phyloP scores from a whole-genome alignment of 1,140 invertebrate species.

The Harlomillsia oculata region DNA sequence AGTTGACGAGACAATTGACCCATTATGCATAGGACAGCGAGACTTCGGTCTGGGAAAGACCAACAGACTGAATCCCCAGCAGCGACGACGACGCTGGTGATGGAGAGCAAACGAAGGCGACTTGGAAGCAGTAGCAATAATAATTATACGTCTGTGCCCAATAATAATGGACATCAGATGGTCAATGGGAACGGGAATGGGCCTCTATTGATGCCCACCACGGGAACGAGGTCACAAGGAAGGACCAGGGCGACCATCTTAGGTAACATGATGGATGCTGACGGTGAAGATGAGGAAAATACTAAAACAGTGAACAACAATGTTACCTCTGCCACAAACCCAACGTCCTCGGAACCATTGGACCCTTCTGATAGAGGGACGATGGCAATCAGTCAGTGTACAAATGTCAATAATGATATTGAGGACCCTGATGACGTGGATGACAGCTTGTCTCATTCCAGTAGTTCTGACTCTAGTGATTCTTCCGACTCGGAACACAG shows the following conservation, averaged over 20 bases:
- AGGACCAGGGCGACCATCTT: too few relatives aligned
- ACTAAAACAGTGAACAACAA: too few relatives aligned
- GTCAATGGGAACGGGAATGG: slow-evolving; percentile 13
- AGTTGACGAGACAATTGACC: too few relatives aligned
- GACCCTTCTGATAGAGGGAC: background rate
- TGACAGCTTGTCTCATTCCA: slow-evolving; percentile 22
- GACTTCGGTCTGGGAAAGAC: too few relatives aligned
- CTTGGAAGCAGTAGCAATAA: background rate
- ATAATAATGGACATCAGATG: slow-evolving; percentile 6
- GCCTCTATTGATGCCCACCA: background rate
- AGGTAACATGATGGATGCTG: too few relatives aligned
- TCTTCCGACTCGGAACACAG: slow-evolving; percentile 45
- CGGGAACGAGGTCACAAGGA: slow-evolving; percentile 11
- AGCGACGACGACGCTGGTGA: too few relatives aligned
- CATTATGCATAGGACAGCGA: too few relatives aligned
- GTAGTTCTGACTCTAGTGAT: slow-evolving; percentile 36
- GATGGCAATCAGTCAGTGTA: background rate
- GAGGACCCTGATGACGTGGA: slow-evolving; percentile 26
- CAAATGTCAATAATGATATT: slow-evolving; percentile 34
- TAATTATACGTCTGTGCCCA: background rate
- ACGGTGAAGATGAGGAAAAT: too few relatives aligned
- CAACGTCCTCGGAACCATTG: too few relatives aligned
- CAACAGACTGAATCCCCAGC: too few relatives aligned
- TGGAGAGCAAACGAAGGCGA: background rate
- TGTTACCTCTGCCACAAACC: too few relatives aligned